Evolutionary conservation across 2,888 invertebrate species (phyloP), one percentile per base, ranked within the genome.

Genomic region (Gastracanthus pulcherrimus): DNA sequence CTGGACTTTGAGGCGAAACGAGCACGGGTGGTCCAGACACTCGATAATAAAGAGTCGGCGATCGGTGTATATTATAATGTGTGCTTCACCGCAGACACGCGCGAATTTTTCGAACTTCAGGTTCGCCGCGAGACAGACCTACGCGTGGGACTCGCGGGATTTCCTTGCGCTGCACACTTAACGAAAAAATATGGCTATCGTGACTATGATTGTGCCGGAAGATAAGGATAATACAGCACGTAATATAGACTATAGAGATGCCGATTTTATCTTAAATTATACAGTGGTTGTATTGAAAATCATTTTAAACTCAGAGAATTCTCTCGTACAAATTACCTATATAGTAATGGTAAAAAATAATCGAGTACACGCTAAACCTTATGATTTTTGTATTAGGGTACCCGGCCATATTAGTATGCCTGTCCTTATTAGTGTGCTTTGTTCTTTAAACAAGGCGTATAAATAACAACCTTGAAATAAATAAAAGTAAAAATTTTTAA

Each of bases 11-110:
- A 67, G 9, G 38, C 11, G 26, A 41, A 29, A 34, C 38, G 38
- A 19, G 11, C 29, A 41, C 34, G 62, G 62, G 62, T 74, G 74
- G 74, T 74, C 74, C 48, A 5, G 74, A 48, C 62, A 38, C 13
- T 38, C 19, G 64, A 38, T 64, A 64, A 64, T 64, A 38, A 64
- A 64, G 64, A 64, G 38, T 19, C 64, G 19, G 19, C 41, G 45
- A 67, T 23, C 26, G 36, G 13, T 26, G 41, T 41, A 23, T 41
- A 38, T 26, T 23, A 66, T 41, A 41, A 67, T 7, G 29, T 26
- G 3, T 1, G 29, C 31, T 31, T 31, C 7, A n/a, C n/a, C n/a
- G n/a, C n/a, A n/a, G 36, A 51, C 23, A 23, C 23, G 55, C 55
- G 26, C 26, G 3, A 55, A 55, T 55, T 23, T n/a, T 55, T 55